phyloP scores from a whole-genome alignment of 2,113 vertebrate genomes.

The Spea bombifrons region DNA sequence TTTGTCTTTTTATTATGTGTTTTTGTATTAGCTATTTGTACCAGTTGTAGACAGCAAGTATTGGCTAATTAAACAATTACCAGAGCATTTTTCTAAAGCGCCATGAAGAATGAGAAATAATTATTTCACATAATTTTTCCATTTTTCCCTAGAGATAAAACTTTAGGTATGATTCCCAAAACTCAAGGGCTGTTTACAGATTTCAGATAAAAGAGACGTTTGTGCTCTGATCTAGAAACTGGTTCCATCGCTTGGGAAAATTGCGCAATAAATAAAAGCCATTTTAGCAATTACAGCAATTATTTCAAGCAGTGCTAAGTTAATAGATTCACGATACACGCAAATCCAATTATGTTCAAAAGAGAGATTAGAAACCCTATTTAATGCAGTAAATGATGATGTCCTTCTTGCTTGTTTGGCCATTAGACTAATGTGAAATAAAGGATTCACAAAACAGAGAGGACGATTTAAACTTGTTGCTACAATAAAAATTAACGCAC shows the following conservation, averaged over 20 bases:
- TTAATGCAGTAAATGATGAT: not conserved
- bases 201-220: not conserved
- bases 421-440: conserved; percentile 7
- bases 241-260: not conserved
- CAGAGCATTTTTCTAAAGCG: too few species aligned
- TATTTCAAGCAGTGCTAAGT: conserved; percentile 1
- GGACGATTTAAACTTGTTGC: not conserved
- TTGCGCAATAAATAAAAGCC: not conserved
- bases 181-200: too few species aligned
- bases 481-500: too few species aligned
- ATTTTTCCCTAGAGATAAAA: too few species aligned
- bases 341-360: not conserved
- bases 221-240: not conserved
- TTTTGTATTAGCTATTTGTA: too few species aligned
- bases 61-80: too few species aligned
- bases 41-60: too few species aligned
- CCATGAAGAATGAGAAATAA: too few species aligned
- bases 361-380: conserved; percentile 2
- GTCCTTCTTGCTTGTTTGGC: not conserved
- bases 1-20: not conserved
- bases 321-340: conserved; percentile 4
- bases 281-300: not conserved
- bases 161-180: too few species aligned
- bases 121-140: too few species aligned
- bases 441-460: not conserved